These are phyloP conservation scores for Coregonus suidteri DNA, from an alignment of 2,797 vertebrate species.

Conservation along the genomic window DNA sequence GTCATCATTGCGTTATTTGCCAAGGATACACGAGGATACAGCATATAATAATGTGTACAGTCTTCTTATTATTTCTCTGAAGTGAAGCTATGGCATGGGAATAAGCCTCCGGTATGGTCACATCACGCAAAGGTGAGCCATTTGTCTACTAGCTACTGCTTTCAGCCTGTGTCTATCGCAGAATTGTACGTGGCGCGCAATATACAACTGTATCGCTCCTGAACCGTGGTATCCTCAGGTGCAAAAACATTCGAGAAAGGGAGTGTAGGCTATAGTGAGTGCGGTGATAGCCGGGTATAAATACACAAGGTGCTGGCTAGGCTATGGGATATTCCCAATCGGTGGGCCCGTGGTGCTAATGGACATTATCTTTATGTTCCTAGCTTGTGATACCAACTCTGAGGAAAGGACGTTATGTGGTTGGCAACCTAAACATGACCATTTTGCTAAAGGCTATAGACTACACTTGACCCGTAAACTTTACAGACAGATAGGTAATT, in stretches of 20 bases:
- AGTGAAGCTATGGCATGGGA: constrained; percentile 38
- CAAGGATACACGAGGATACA: constrained; percentile 36
- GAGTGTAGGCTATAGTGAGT: neutral
- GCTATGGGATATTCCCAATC: neutral
- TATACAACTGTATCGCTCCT: neutral
- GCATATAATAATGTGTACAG: constrained; percentile 28
- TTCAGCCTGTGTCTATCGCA: constrained; percentile 13
- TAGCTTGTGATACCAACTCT: neutral
- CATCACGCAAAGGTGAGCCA: constrained; percentile 35
- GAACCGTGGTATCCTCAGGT: neutral
- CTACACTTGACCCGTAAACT: neutral
- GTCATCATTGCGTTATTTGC: constrained; percentile 24
- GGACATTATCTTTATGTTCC: neutral
- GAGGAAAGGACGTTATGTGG: neutral
- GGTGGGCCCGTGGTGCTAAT: neutral
- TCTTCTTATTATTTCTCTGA: constrained; percentile 21
- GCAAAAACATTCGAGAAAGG: neutral
- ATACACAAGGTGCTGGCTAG: neutral
- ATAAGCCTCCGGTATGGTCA: constrained; percentile 26
- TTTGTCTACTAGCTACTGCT: neutral
- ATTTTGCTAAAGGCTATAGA: neutral
- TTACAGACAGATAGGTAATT: neutral
- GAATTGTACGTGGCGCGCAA: neutral
- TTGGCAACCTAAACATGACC: neutral
- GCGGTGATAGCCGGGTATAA: neutral